phyloP scores from a whole-genome alignment of 2,797 vertebrate genomes.

The Sparidentex hasta region DNA sequence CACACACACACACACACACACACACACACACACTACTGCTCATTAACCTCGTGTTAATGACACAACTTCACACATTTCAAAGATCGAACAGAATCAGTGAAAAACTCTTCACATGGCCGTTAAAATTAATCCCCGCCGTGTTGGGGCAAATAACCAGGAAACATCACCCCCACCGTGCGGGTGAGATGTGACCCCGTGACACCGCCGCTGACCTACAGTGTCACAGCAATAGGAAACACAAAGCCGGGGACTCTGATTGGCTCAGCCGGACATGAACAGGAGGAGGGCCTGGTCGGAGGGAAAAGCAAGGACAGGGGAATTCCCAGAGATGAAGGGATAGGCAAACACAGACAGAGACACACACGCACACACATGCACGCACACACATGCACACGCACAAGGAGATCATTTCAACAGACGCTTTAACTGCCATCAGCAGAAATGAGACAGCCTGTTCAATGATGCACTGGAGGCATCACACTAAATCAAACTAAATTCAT shows the following conservation, averaged over 20 bases:
- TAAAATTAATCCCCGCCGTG: slow-evolving; percentile 28
- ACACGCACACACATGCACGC: slow-evolving; percentile 2
- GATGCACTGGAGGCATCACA: slow-evolving; percentile 14
- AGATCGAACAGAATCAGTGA: slow-evolving; percentile 1
- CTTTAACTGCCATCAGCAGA: slow-evolving; percentile 44
- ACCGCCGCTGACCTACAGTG: slow-evolving; percentile 64
- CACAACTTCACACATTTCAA: slow-evolving; percentile 20
- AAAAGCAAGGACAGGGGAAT: slow-evolving; percentile 71
- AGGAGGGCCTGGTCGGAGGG: slow-evolving; percentile 44
- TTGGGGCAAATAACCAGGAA: slow-evolving; percentile 59
- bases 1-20: slow-evolving; percentile 25
- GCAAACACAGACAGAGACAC: slow-evolving; percentile 57
- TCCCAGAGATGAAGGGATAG: slow-evolving; percentile 74
- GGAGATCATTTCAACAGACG: slow-evolving; percentile 30
- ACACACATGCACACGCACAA: slow-evolving; percentile 3
- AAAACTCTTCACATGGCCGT: not conserved
- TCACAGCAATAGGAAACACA: slow-evolving; percentile 69
- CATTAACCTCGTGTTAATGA: not conserved
- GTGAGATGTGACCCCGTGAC: slow-evolving; percentile 64
- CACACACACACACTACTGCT: slow-evolving; percentile 16
- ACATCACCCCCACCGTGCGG: slow-evolving; percentile 7
- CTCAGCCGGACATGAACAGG: slow-evolving; percentile 34
- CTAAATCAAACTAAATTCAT: slow-evolving; percentile 15
- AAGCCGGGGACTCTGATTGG: slow-evolving; percentile 67
- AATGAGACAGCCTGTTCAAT: slow-evolving; percentile 34